Evolutionary conservation across 2,113 vertebrate genomes (phyloP), one percentile per base, ranked within the genome.

Genomic region (Helogale parvula): DNA sequence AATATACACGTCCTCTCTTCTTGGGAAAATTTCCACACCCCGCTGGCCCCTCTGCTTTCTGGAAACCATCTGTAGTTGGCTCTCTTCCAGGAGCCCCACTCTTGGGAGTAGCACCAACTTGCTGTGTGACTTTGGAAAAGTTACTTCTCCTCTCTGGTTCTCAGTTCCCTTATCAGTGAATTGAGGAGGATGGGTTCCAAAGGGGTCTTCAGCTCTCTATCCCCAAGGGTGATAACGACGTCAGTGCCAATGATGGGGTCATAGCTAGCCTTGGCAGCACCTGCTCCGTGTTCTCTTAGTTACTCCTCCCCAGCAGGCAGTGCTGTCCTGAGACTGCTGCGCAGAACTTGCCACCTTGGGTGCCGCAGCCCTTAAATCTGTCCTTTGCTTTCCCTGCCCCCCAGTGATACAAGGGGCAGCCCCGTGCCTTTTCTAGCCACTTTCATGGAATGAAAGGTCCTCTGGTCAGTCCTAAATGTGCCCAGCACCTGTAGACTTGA

Each of bases 91-190:
- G 45, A 74, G 0, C 35, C 27, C 68, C 31, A 31, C 10, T 65
- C 33, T 84, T 45, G 38, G 19, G 71, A 88, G 27, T 93, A 50
- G 50, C 50, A 69, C 57, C 71, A 57, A 2, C 16, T 69, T 85
- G 47, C 77, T 80, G 38, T 57, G 83, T 76, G 63, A 72, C 88
- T 50, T 96, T 19, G 60, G 60, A 41, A 88, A 81, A 94, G 38
- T 92, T 52, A n/a, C 50, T 80, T 60, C 45, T 27, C 52, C 69
- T 79, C 29, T 89, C 63, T 90, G 86, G 82, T 19, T 65, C 76
- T 92, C 81, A 12, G 31, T 57, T 82, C 77, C 68, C 29, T 87
- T 74, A 25, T 33, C 35, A 52, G 74, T n/a, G 47, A 93, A 72
- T 69, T 15, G 65, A 83, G 52, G 38, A 13, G 12, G 29, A 15